Evolutionary conservation across 2,888 invertebrate species (phyloP), one percentile per base, ranked within the genome.

Genomic region (Dicranocentrus wangi): DNA sequence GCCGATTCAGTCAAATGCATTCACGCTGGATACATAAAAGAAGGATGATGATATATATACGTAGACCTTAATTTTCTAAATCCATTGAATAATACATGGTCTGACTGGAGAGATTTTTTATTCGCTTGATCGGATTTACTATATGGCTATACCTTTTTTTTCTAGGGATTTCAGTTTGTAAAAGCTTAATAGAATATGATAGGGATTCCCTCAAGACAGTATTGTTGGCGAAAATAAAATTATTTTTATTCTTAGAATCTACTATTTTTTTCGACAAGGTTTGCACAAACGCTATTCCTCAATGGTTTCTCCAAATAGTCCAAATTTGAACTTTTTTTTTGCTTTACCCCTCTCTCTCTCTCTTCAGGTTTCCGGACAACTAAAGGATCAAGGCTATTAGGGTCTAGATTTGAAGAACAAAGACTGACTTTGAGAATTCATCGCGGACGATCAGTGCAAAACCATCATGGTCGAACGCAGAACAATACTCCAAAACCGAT

Each of bases 341-440:
- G 39, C n/a, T n/a, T n/a, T n/a, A n/a, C n/a, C n/a, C n/a, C n/a
- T n/a, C n/a, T n/a, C n/a, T n/a, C n/a, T n/a, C n/a, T n/a, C 39
- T 65, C 60, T 13, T 13, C 47, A 82, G 82, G 95, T 83, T 95
- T 95, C 88, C 92, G 95, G 86, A 95, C 95, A 77, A 95, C 95
- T 75, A 95, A 95, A 90, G 93, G 94, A 51, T 88, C 89, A 79
- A 88, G 88, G 87, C 87, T 88, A 87, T 87, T 89, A 23, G 89
- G 89, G 72, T 88, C 89, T 87, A 93, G 95, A 27, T 95, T 95
- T 88, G 95, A 95, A 87, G 95, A 96, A 88, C 95, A 96, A 88
- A 92, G 95, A n/a, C 90, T 97, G 43, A 97, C 97, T 0, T 89
- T 98, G 82, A 91, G 97, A 85, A 96, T 98, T 87, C 97, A 98